These are phyloP conservation scores for Elephantulus edwardii DNA, from an alignment of 2,113 vertebrate genomes.

Conservation along the genomic window DNA sequence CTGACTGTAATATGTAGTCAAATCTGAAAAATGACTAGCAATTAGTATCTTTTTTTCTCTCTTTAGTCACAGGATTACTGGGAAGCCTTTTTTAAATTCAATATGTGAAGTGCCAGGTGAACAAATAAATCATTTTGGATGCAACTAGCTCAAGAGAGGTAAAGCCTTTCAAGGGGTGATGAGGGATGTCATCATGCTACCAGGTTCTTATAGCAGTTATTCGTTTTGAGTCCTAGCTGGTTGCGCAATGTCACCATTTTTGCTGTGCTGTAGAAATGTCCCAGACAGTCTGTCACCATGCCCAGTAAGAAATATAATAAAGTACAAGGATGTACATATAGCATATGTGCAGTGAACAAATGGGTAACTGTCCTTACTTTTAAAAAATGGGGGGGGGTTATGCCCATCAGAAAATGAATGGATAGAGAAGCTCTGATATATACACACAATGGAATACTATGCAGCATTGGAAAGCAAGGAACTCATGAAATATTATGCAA, in stretches of 20 bases:
- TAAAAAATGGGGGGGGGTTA: too few relatives aligned
- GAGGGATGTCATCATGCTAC: background rate
- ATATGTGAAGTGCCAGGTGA: background rate
- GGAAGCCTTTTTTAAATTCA: slow-evolving; percentile 21
- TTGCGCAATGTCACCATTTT: background rate
- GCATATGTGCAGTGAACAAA: background rate
- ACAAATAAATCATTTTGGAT: background rate
- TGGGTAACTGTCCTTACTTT: background rate
- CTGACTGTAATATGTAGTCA: background rate
- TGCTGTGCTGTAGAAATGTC: background rate
- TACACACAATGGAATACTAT: too few relatives aligned
- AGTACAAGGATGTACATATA: background rate
- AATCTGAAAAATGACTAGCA: background rate
- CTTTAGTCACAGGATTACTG: background rate
- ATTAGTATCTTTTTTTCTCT: background rate
- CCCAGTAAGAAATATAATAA: background rate
- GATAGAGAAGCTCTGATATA: too few relatives aligned
- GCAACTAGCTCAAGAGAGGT: background rate
- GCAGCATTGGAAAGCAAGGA: too few relatives aligned
- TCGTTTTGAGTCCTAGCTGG: background rate
- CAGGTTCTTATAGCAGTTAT: background rate
- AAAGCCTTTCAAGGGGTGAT: background rate
- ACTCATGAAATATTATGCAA: too few relatives aligned
- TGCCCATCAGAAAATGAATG: too few relatives aligned
- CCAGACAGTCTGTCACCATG: background rate